Evolutionary conservation across 2,888 invertebrate genomes (phyloP), one percentile per base, ranked within the genome.

Genomic region (Caenorhabditis parvicauda): DNA sequence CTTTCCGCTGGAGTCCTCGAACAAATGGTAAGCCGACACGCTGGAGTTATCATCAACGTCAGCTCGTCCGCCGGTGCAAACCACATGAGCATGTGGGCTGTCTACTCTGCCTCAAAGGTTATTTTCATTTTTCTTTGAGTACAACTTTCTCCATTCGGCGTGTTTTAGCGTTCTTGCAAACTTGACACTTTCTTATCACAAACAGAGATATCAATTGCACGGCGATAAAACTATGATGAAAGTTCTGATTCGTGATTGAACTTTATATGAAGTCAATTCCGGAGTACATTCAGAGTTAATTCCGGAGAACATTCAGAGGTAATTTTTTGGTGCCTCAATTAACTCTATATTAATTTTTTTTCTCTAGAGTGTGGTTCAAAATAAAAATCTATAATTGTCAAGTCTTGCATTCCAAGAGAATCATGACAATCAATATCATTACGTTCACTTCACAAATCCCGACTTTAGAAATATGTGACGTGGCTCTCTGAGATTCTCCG

Each of bases 71-170:
- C 91, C 0, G 90, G 89, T 0, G 84, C 87, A 6, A 87, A 89
- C 60, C 91, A 92, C 0, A 88, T 88, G 70, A 50, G 62, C 46
- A 57, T 66, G 22, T 73, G 75, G 77, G 70, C 89, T 9, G 88
- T 92, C 0, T 96, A 96, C 79, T 88, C 90, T 27, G 91, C 91
- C 19, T 87, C 91, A 42, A 95, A 94, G 87, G 89, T 89, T 22
- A 14, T n/a, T n/a, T n/a, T n/a, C n/a, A n/a, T 28, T 39, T 38
- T n/a, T n/a, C n/a, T n/a, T n/a, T n/a, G n/a, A n/a, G n/a, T n/a
- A n/a, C n/a, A n/a, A n/a, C n/a, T n/a, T n/a, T n/a, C n/a, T n/a
- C n/a, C n/a, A n/a, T n/a, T n/a, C n/a, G n/a, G n/a, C n/a, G n/a
- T n/a, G n/a, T n/a, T n/a, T n/a, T n/a, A n/a, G n/a, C n/a, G n/a